Percentiles rank a stretch among this genome's conserved stretches.
phyloP scores from a whole-genome alignment of 1,140 invertebrate species.

The Streblospio benedicti region DNA sequence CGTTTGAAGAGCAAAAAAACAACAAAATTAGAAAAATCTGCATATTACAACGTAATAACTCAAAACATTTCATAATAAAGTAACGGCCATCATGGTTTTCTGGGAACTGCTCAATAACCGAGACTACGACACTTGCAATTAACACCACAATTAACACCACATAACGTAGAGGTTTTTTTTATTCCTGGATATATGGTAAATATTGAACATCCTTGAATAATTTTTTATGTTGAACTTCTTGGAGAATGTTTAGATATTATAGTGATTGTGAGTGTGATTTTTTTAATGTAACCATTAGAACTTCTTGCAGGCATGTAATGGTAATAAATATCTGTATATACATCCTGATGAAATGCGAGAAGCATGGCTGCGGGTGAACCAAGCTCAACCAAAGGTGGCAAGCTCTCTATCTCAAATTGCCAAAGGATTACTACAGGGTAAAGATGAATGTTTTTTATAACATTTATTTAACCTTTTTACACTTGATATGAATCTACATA shows the following conservation, averaged over 20 bases:
- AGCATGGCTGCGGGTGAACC: slow-evolving; percentile 24
- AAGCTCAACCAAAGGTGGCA: background rate
- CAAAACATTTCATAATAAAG: too few relatives aligned
- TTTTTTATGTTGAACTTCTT: background rate
- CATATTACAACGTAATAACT: too few relatives aligned
- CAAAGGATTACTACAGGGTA: background rate
- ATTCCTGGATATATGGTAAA: background rate
- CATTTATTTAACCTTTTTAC: background rate
- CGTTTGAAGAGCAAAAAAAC: too few relatives aligned
- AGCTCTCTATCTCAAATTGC: background rate
- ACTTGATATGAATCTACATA: background rate
- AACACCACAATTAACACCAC: too few relatives aligned
- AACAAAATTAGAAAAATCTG: too few relatives aligned
- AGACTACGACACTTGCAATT: too few relatives aligned
- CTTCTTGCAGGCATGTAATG: slow-evolving; percentile 51
- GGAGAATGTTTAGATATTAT: background rate
- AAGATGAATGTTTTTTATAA: background rate
- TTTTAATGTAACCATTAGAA: slow-evolving; percentile 1
- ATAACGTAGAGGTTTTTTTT: too few relatives aligned
- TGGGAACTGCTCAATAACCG: too few relatives aligned
- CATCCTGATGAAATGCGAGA: slow-evolving; percentile 46
- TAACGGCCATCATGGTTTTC: too few relatives aligned
- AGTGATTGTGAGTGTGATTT: slow-evolving; percentile 5
- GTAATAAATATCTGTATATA: slow-evolving; percentile 52
- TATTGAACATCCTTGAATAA: background rate